These are phyloP conservation scores for Metalampra italica DNA, from an alignment of 2,888 invertebrate genomes.

Conservation along the genomic window DNA sequence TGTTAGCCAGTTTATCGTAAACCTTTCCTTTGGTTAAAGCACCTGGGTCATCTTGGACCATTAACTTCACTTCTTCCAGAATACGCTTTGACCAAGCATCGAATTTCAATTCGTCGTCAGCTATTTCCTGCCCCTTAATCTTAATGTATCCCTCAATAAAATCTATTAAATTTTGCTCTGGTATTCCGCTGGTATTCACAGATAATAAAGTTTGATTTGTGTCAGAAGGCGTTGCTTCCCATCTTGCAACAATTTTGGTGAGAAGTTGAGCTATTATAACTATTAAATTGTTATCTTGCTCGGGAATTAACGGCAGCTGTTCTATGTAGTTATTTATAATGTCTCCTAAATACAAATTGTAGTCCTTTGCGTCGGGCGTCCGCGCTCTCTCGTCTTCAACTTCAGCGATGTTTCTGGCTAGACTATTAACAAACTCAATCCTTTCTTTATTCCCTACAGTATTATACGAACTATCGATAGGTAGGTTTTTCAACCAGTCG, in stretches of 20 bases:
- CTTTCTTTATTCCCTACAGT: conserved; percentile 30
- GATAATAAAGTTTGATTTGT: neutral
- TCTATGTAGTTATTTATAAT: conserved; percentile 27
- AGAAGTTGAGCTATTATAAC: conserved; percentile 31
- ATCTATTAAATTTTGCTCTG: conserved; percentile 34
- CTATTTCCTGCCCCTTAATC: conserved; percentile 35
- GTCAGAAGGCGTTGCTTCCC: conserved; percentile 7
- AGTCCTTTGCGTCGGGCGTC: conserved; percentile 24
- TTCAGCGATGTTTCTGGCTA: conserved; percentile 41
- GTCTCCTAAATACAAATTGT: conserved; percentile 28
- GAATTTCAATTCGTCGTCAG: conserved; percentile 41
- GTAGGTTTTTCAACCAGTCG: conserved; percentile 51
- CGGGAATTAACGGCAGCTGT: conserved; percentile 27
- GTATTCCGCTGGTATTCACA: neutral
- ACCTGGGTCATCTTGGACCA: neutral
- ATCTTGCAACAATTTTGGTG: conserved; percentile 20
- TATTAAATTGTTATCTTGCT: conserved; percentile 19
- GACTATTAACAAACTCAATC: conserved; percentile 38
- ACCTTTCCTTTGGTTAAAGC: conserved; percentile 23
- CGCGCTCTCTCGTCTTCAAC: conserved; percentile 35
- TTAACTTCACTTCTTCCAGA: neutral
- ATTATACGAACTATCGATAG: conserved; percentile 34
- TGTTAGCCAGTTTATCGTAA: conserved; percentile 28
- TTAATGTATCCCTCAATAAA: conserved; percentile 44
- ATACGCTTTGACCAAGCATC: conserved; percentile 37